Conservation (phyloP, 2,888 invertebrate genomes). For the Anoncus sp. region DNA sequence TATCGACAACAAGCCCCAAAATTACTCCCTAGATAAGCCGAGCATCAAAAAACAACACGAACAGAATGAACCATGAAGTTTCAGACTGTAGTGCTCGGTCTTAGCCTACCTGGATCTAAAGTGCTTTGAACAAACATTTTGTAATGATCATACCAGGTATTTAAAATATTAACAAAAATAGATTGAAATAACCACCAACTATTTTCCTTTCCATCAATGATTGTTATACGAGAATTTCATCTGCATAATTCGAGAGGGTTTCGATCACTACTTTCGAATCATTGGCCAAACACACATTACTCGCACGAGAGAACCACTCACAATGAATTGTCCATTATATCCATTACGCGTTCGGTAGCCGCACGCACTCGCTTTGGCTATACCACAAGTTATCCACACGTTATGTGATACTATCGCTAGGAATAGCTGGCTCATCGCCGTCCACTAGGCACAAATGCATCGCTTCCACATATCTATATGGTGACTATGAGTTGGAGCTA, state of each 20-base stretch:
- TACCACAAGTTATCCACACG: slow-evolving; percentile 38
- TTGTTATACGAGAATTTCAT: no score
- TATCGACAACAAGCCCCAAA: no score
- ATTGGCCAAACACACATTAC: slow-evolving; percentile 2
- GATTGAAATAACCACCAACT: no score
- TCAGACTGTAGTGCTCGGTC: no score
- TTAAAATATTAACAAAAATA: no score
- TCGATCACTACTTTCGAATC: slow-evolving; percentile 32
- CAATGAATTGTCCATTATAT: slow-evolving; percentile 51
- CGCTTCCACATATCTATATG: slow-evolving; percentile 12
- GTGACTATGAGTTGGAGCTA: slow-evolving; percentile 19
- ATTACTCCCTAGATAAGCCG: no score
- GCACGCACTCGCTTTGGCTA: slow-evolving; percentile 10
- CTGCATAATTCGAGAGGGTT: neutral
- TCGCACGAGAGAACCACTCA: slow-evolving; percentile 2
- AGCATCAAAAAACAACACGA: no score
- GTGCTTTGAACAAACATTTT: no score
- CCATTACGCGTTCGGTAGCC: slow-evolving; percentile 54
- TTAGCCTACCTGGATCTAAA: no score
- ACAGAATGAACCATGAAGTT: no score
- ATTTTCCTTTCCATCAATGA: no score
- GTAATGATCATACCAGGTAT: no score
- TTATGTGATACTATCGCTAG: slow-evolving; percentile 50
- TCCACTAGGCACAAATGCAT: slow-evolving; percentile 35
- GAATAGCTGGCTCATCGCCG: slow-evolving; percentile 44